Percentiles rank a stretch among this genome's conserved stretches.
Evolutionary conservation across 30 jellyfish, hydroid and myxozoan genomes (phyloP).

Genomic region (Nemopilema nomurai): DNA sequence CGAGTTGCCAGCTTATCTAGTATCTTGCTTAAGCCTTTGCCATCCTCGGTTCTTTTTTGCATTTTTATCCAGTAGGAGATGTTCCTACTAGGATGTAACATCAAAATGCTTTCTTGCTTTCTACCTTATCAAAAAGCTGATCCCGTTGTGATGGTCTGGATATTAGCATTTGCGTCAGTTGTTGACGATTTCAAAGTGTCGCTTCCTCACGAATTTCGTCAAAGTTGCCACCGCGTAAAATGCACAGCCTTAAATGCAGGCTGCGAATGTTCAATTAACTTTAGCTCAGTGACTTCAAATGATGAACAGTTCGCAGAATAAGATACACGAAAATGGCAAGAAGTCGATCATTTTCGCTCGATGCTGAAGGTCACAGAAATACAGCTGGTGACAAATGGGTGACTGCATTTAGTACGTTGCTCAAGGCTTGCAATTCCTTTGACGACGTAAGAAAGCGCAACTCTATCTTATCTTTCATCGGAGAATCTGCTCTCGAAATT

Average conservation of each 20-base stretch:
- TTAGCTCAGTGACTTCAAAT: no score
- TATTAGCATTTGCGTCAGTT: no score
- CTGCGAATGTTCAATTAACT: background rate
- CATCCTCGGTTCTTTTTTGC: no score
- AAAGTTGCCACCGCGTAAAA: background rate
- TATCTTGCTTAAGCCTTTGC: no score
- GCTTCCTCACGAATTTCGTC: background rate
- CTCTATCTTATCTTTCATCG: background rate
- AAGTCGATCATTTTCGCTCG: background rate
- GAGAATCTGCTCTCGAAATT: conserved; percentile 12
- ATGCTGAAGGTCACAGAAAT: background rate
- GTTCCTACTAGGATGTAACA: no score
- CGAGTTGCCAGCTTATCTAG: no score
- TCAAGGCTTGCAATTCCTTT: background rate
- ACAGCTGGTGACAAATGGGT: background rate
- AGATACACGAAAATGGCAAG: background rate
- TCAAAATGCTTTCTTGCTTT: no score
- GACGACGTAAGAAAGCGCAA: background rate
- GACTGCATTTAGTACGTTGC: background rate
- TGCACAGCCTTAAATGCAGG: background rate
- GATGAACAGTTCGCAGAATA: no score
- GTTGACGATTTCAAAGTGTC: no score
- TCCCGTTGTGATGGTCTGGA: no score
- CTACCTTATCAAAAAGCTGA: no score
- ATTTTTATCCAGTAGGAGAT: no score